A percentile compares a stretch with the other conserved stretches of the same genome.
Evolutionary conservation across 1,140 invertebrate genomes (phyloP).

Genomic region (Drosophila murphyi): DNA sequence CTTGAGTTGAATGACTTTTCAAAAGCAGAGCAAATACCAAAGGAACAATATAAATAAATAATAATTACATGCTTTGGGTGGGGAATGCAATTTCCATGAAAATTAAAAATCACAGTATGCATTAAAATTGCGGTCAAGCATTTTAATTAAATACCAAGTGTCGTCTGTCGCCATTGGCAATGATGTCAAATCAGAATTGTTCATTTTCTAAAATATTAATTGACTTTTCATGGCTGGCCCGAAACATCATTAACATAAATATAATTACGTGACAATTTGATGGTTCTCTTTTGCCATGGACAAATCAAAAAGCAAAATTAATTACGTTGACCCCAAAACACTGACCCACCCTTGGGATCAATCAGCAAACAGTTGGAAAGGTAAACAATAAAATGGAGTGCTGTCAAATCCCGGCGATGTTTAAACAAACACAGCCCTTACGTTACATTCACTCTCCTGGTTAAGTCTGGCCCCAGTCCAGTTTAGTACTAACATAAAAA

Average conservation of each 20-base stretch:
- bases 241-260: constrained; percentile 78
- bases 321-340: constrained; percentile 47
- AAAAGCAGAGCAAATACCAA: not conserved
- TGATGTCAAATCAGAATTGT: constrained; percentile 61
- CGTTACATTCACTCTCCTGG: constrained; percentile 2
- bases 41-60: constrained; percentile 9
- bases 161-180: not conserved
- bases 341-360: constrained; percentile 69
- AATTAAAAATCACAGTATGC: constrained; percentile 77
- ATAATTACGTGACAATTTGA: constrained; percentile 83
- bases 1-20: constrained; percentile 28
- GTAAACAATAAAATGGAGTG: constrained; percentile 70
- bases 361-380: constrained; percentile 73
- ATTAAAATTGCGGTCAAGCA: constrained; percentile 54
- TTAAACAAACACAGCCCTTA: constrained; percentile 59
- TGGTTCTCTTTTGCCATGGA: constrained; percentile 48
- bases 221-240: constrained; percentile 72
- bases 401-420: constrained; percentile 49
- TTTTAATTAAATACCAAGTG: constrained; percentile 66
- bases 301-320: constrained; percentile 71
- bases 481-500: constrained; percentile 26
- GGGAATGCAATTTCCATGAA: constrained; percentile 60
- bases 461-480: constrained; percentile 20
- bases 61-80: constrained; percentile 29
- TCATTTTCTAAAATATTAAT: constrained; percentile 72